A percentile compares a stretch with the other conserved stretches of the same genome.
phyloP scores from a whole-genome alignment of 2,797 vertebrate genomes.

The Lutra lutra region DNA sequence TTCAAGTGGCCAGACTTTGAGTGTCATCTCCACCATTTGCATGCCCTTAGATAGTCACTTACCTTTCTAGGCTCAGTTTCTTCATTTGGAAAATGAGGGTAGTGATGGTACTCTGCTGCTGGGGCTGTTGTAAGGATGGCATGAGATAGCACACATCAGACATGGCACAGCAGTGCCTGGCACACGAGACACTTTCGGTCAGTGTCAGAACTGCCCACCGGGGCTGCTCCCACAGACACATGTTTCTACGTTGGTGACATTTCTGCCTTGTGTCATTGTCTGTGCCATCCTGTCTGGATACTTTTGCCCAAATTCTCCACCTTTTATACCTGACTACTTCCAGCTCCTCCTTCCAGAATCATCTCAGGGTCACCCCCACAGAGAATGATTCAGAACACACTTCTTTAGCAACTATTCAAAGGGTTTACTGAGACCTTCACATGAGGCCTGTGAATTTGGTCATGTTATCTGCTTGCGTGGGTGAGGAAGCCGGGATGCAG shows the following conservation, averaged over 20 bases:
- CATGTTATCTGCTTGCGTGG: background rate
- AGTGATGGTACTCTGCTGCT: background rate
- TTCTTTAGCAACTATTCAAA: background rate
- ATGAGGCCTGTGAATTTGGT: background rate
- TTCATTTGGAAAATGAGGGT: background rate
- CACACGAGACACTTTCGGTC: fast-evolving
- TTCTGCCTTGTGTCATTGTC: background rate
- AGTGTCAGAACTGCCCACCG: fast-evolving
- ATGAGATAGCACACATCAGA: background rate
- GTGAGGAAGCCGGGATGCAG: background rate
- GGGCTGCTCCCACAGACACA: fast-evolving
- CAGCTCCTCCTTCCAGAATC: background rate
- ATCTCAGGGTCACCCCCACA: background rate
- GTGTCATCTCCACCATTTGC: background rate
- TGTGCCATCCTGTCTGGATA: background rate
- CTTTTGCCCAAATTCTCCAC: background rate
- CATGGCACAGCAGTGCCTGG: background rate
- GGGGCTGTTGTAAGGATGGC: background rate
- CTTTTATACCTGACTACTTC: background rate
- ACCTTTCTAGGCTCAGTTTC: background rate
- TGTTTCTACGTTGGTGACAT: background rate
- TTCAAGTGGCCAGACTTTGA: background rate
- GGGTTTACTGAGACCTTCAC: background rate
- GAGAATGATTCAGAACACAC: background rate
- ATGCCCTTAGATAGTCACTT: background rate